Conservation (phyloP, 2,113 vertebrate species). For the Tragelaphus scriptus region DNA sequence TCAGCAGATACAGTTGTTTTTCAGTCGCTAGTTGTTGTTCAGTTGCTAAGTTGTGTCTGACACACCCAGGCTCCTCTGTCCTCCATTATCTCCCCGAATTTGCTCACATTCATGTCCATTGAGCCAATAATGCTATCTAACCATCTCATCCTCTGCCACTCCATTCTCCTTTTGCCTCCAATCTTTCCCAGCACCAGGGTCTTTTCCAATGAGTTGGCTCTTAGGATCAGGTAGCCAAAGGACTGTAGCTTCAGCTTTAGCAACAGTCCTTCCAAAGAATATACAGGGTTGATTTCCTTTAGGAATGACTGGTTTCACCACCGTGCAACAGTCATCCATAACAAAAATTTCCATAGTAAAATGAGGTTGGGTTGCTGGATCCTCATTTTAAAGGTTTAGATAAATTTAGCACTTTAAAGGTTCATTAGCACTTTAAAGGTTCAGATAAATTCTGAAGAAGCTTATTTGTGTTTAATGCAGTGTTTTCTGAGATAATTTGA, state of each 20-base stretch:
- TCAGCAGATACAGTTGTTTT: not conserved
- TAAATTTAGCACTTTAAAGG: not conserved
- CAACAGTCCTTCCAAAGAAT: not conserved
- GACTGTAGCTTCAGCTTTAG: not conserved
- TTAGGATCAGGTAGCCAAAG: not conserved
- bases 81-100: not conserved
- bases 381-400: not conserved
- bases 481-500: slow-evolving; percentile 13
- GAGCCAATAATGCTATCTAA: not conserved
- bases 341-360: not conserved
- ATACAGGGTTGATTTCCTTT: not conserved
- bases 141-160: not conserved
- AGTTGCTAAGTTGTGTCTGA: not conserved
- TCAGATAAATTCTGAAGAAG: not conserved
- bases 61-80: not conserved
- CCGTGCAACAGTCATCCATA: not conserved
- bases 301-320: not conserved
- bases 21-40: not conserved
- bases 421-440: not conserved
- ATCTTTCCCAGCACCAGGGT: not conserved
- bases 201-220: not conserved
- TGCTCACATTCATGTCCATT: not conserved
- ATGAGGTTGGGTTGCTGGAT: not conserved
- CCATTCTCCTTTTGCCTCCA: not conserved
- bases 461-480: not conserved